Evolutionary conservation across 2,888 invertebrate genomes (phyloP), one percentile per base, ranked within the genome.

Genomic region (Nymphalis polychloros): DNA sequence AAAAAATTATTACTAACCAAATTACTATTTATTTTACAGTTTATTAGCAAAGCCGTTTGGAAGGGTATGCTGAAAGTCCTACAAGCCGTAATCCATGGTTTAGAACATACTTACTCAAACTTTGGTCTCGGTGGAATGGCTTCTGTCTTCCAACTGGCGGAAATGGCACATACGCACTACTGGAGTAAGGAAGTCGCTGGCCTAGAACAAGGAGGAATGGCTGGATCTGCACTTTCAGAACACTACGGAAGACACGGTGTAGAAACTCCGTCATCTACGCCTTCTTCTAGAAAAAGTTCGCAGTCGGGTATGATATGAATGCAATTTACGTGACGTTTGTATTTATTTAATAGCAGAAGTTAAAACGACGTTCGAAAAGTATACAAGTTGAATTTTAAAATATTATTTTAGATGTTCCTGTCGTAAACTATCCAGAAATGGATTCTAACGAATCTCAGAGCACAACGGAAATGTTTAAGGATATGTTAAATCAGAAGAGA

Each of bases 121-220:
- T 97, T 97, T 79, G 98, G 99, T 0, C 93, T 98, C 1, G 99
- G 99, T 48, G 99, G 99, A 27, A 98, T 99, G 97, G 98, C 98
- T 5, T 98, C 98, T 0, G 97, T 98, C 23, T 99, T 98, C 88
- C 98, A 98, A 89, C 94, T 99, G 75, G 96, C 99, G 80, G 99
- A 99, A 93, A 98, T 99, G 82, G 97, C 98, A 3, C 99, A 99
- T 86, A 99, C 99, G 0, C 99, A 99, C 89, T 99, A 96, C 85
- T 98, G 98, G 98, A 97, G 96, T 77, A 97, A 97, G 82, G 98
- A 98, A 84, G 85, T 97, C 10, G 93, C 94, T 0, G 94, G 94
- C 0, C 72, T 89, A 1, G 93, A 93, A 52, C 95, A 95, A 73
- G 88, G 88, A 0, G 93, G 93, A 41, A 85, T 93, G 78, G 93